Evolutionary conservation across 2,113 vertebrate species (phyloP).

Genomic region (Indicator maculatus): DNA sequence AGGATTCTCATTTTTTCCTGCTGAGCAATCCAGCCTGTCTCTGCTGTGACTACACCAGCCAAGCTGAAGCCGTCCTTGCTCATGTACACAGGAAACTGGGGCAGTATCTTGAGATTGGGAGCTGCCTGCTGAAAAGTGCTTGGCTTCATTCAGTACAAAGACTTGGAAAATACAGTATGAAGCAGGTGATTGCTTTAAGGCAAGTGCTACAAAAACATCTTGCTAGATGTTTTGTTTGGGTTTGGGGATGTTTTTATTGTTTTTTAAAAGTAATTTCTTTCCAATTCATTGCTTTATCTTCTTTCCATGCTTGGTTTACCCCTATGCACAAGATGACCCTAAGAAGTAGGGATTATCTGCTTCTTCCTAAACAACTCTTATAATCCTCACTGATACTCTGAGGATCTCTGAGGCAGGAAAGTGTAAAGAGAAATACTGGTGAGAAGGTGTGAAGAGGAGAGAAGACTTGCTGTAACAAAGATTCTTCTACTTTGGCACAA

Average conservation of each 20-base stretch:
- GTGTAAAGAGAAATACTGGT: background rate
- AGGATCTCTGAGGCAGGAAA: background rate
- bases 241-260: background rate
- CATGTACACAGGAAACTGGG: background rate
- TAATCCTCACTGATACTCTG: background rate
- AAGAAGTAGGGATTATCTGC: background rate
- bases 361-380: background rate
- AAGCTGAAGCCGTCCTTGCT: background rate
- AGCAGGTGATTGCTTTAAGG: background rate
- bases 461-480: conserved; percentile 10
- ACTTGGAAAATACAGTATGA: background rate
- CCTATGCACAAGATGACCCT: background rate
- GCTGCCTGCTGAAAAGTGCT: background rate
- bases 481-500: background rate
- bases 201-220: too few relatives aligned
- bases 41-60: background rate
- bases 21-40: background rate
- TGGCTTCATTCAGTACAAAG: background rate
- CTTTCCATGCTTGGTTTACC: background rate
- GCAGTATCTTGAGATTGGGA: background rate
- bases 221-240: background rate
- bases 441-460: background rate
- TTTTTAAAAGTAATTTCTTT: background rate
- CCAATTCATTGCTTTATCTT: background rate
- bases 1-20: background rate